Evolutionary conservation across 2,113 vertebrate genomes (phyloP).

Genomic region (Tychaedon coryphoeus): DNA sequence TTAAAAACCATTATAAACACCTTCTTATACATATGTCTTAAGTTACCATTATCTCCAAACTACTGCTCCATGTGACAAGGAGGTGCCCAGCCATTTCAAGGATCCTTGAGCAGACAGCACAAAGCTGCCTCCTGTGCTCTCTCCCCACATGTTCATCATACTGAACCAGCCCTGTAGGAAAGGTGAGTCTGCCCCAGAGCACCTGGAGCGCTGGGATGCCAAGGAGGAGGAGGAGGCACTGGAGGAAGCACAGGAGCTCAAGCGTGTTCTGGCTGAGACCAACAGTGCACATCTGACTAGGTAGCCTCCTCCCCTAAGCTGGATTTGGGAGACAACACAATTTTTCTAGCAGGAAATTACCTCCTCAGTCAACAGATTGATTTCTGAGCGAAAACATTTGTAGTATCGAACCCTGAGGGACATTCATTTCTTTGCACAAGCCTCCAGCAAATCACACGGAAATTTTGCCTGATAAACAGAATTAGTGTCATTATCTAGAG

Average conservation of each 20-base stretch:
- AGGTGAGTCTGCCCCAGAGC: not conserved
- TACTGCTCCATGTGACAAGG: not conserved
- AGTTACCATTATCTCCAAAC: not conserved
- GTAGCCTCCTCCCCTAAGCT: not conserved
- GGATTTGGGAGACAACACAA: fast-evolving
- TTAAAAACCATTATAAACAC: not conserved
- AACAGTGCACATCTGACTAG: fast-evolving
- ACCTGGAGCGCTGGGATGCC: not conserved
- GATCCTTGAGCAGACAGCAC: not conserved
- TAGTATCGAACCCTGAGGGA: fast-evolving
- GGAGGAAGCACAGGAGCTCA: not conserved
- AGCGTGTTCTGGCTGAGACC: fast-evolving
- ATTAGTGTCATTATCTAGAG: not conserved
- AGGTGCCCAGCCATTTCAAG: not conserved
- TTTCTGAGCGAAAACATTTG: not conserved
- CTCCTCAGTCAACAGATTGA: not conserved
- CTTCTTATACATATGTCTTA: not conserved
- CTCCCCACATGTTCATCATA: fast-evolving
- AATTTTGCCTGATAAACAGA: not conserved
- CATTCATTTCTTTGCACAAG: fast-evolving
- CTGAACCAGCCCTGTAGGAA: not conserved
- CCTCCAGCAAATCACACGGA: not conserved
- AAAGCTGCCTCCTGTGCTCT: fast-evolving
- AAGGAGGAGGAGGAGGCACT: not conserved
- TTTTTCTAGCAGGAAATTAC: not conserved